A percentile compares a stretch with the other conserved stretches of the same genome.
Conservation (phyloP, 2,888 invertebrate genomes). For the Drosophila yooni region DNA sequence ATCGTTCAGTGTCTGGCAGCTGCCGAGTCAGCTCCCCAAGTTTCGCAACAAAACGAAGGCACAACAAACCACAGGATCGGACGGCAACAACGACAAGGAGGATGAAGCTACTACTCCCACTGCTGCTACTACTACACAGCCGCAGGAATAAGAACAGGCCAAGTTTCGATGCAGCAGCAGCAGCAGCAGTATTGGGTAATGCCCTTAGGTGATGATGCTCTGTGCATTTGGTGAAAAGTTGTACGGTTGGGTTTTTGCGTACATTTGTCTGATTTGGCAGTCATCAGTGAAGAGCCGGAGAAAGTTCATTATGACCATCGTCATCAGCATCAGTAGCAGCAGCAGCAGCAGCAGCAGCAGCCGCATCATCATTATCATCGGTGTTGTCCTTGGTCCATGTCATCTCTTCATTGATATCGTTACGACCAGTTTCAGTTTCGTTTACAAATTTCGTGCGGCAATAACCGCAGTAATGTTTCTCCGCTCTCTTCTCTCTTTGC, state of each 20-base stretch:
- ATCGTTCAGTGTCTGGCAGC: constrained; percentile 69
- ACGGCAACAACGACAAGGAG: background rate
- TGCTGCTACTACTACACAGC: background rate
- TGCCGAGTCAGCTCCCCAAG: constrained; percentile 57
- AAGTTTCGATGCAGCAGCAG: constrained; percentile 51
- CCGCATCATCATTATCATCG: constrained; percentile 23
- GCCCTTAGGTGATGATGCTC: constrained; percentile 60
- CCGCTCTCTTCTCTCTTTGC: constrained; percentile 5
- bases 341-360: constrained; percentile 1
- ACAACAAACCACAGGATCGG: constrained; percentile 7
- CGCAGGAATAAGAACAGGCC: constrained; percentile 25
- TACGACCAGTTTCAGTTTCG: constrained; percentile 77
- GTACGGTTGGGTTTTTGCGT: constrained; percentile 73
- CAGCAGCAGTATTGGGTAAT: constrained; percentile 24
- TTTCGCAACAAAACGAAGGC: constrained; percentile 62
- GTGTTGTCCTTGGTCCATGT: constrained; percentile 63
- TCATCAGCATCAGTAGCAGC: constrained; percentile 10
- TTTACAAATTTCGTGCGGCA: constrained; percentile 75
- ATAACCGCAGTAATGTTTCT: constrained; percentile 73
- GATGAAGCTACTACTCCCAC: background rate
- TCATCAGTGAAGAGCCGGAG: constrained; percentile 49
- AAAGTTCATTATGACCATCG: constrained; percentile 36
- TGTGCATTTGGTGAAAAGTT: constrained; percentile 71
- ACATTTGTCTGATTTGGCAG: constrained; percentile 78
- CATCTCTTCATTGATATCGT: constrained; percentile 76